phyloP scores from a whole-genome alignment of 2,113 vertebrate genomes.

The Thalassoma bifasciatum region DNA sequence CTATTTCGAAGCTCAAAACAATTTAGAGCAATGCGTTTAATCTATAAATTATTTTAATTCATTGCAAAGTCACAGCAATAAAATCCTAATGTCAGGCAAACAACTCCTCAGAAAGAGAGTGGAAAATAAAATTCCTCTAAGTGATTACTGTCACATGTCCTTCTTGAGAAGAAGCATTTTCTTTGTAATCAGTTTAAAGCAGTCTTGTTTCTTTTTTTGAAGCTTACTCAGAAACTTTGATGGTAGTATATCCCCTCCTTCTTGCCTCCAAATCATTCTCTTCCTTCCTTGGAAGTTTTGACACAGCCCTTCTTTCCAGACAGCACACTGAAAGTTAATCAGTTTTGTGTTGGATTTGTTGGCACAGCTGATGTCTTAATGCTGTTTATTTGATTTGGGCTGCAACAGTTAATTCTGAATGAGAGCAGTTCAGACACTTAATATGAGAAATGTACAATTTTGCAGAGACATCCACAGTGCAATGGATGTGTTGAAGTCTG shows the following conservation, averaged over 20 bases:
- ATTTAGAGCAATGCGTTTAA: too few relatives aligned
- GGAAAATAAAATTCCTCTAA: neutral
- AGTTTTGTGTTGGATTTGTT: neutral
- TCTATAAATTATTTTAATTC: too few relatives aligned
- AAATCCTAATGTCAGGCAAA: neutral
- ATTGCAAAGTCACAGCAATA: neutral
- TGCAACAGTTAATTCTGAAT: neutral
- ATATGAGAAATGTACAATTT: neutral
- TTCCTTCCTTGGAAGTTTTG: neutral
- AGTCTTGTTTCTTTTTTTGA: neutral
- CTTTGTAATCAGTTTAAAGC: neutral
- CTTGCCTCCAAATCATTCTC: neutral
- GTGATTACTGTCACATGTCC: neutral
- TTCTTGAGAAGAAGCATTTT: constrained; percentile 2
- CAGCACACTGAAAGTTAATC: neutral
- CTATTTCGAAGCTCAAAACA: too few relatives aligned
- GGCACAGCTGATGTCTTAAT: neutral
- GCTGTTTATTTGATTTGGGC: neutral
- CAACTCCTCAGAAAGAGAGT: neutral
- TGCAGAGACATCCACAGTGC: neutral
- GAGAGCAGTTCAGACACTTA: neutral
- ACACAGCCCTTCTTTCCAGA: neutral
- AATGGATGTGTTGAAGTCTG: neutral
- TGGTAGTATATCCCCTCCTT: neutral
- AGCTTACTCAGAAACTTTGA: neutral